Percentiles rank a stretch among this genome's conserved stretches.
These are phyloP conservation scores for Pseudeuparius sepicola DNA, from an alignment of 2,888 invertebrate species.

Conservation along the genomic window DNA sequence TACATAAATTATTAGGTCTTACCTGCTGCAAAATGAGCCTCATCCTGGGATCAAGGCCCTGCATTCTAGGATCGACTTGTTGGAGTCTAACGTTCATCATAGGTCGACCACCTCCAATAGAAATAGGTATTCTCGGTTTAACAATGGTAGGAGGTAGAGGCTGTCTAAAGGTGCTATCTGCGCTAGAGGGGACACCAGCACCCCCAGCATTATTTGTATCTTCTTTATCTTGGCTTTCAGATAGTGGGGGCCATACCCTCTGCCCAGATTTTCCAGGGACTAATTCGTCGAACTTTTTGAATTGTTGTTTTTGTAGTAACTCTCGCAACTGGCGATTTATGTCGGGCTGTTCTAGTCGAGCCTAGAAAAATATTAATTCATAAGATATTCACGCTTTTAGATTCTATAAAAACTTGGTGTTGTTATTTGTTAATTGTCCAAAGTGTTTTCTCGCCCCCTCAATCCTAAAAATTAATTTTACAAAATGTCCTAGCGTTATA, in stretches of 20 bases:
- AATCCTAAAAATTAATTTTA: too few species aligned
- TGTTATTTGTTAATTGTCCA: too few species aligned
- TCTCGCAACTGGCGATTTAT: constrained; percentile 69
- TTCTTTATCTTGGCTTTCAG: not conserved
- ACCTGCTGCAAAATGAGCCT: constrained; percentile 45
- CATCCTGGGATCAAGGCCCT: constrained; percentile 45
- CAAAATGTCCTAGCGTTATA: too few species aligned
- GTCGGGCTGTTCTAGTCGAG: constrained; percentile 34
- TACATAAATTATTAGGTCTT: too few species aligned
- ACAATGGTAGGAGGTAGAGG: constrained; percentile 53
- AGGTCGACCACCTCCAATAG: constrained; percentile 29
- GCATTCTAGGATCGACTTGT: constrained; percentile 40
- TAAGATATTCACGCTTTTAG: too few species aligned
- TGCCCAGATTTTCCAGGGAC: constrained; percentile 36
- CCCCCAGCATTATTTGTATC: not conserved
- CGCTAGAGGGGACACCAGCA: constrained; percentile 30
- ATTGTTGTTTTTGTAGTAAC: constrained; percentile 63
- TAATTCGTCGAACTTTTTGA: constrained; percentile 46
- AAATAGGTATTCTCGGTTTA: constrained; percentile 42
- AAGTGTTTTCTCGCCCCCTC: too few species aligned
- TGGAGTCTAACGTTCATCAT: constrained; percentile 32
- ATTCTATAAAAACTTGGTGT: too few species aligned
- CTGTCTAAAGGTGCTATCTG: constrained; percentile 57
- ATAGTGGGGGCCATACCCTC: constrained; percentile 47
- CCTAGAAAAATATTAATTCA: constrained; percentile 23